Evolutionary conservation across 1,140 invertebrate genomes (phyloP), one percentile per base, ranked within the genome.

Genomic region (Coptotermes formosanus): DNA sequence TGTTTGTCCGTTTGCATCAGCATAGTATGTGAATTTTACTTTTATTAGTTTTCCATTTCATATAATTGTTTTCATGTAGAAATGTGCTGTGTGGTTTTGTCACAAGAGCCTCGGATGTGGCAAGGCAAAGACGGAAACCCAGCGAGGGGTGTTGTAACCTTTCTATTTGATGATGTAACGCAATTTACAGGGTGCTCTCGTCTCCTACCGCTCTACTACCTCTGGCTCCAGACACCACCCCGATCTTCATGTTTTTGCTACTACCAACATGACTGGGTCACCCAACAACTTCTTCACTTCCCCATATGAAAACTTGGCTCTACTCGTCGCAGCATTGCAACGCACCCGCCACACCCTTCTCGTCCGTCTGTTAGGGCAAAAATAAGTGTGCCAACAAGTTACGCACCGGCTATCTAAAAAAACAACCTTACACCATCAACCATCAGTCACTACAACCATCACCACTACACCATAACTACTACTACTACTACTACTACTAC

Each of bases 191-290:
- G 86, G 85, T 23, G 85, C 82, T 52, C 86, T 85, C 86, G 75
- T 44, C 84, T 87, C 84, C 81, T 87, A 82, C 84, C 83, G 84
- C 85, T 82, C 86, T 86, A 59, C 86, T 64, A 84, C 86, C 86
- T 86, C 86, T 86, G 86, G 86, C 81, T 86, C 86, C 86, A 87
- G 86, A 82, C 59, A 84, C 55, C 85, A 45, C 45, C 85, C 55
- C 59, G 82, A 86, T 52, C 86, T 86, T 85, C 86, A 69, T 87
- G 84, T 87, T 59, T 87, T 87, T 87, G 86, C 86, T 87, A 85
- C 82, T 82, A 85, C 85, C 86, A 87, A 85, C 84, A 87, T 59
- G 45, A 84, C 84, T 48, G 83, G 44, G 55, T 32, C 81, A 86
- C 85, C 64, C 43, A 52, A 59, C 81, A 85, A 82, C 86, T 85